Conservation (phyloP, 2,888 invertebrate genomes). For the Epinotia bilunana region DNA sequence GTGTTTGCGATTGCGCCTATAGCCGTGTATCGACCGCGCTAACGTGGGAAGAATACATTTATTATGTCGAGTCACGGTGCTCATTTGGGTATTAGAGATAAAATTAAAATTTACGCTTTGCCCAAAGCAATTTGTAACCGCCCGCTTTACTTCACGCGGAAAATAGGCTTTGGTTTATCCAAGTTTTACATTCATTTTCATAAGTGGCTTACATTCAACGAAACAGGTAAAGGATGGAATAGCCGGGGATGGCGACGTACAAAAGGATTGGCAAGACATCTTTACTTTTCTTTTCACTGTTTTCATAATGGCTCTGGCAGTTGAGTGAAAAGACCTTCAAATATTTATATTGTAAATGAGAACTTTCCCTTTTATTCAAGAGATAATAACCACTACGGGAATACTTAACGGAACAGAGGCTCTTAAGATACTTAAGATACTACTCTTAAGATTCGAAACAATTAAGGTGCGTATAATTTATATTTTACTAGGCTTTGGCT, state of each 20-base stretch:
- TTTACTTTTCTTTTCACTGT: slow-evolving; percentile 44
- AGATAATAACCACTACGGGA: neutral
- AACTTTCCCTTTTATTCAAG: neutral
- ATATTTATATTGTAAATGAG: slow-evolving; percentile 32
- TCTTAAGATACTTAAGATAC: neutral
- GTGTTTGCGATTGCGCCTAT: slow-evolving; percentile 44
- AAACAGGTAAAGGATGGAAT: slow-evolving; percentile 57
- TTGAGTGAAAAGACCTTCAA: slow-evolving; percentile 27
- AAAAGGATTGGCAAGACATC: slow-evolving; percentile 47
- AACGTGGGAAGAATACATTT: slow-evolving; percentile 83
- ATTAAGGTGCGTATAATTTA: neutral
- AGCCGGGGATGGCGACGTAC: slow-evolving; percentile 48
- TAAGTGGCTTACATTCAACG: slow-evolving; percentile 79
- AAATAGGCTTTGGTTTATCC: slow-evolving; percentile 84
- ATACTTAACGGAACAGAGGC: neutral
- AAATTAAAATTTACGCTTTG: slow-evolving; percentile 85
- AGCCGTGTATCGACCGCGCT: slow-evolving; percentile 64
- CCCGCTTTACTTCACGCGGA: slow-evolving; percentile 81
- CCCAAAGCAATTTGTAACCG: slow-evolving; percentile 84
- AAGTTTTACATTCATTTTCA: slow-evolving; percentile 81
- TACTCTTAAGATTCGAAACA: neutral
- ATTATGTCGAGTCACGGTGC: slow-evolving; percentile 83
- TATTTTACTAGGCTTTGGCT: too few relatives aligned
- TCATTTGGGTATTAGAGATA: slow-evolving; percentile 85
- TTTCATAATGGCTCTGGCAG: slow-evolving; percentile 35